Conservation (phyloP, 2,888 invertebrate species). For the Tipula unca region DNA sequence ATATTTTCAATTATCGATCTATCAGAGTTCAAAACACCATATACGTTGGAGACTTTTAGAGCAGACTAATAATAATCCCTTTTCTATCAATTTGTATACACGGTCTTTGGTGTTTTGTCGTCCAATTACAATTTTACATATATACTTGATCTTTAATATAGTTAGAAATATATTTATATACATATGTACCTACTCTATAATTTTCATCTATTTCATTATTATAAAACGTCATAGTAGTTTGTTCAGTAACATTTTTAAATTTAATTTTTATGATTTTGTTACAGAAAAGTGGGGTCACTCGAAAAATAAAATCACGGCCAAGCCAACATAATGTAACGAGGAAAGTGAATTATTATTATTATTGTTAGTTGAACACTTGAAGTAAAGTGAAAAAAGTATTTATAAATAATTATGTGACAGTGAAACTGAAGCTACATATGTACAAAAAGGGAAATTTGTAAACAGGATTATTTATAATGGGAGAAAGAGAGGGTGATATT, state of each 20-base stretch:
- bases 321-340: not conserved
- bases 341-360: not conserved
- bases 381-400: not conserved
- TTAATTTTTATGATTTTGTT: not conserved
- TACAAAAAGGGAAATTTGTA: not conserved
- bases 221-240: not conserved
- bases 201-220: too few species aligned
- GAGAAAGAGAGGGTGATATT: not conserved
- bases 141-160: too few species aligned
- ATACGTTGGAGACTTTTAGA: too few species aligned
- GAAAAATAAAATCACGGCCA: not conserved
- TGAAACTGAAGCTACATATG: not conserved
- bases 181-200: too few species aligned
- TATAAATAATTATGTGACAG: not conserved
- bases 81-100: too few species aligned
- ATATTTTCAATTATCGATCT: too few species aligned
- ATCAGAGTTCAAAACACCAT: too few species aligned
- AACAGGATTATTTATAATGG: not conserved
- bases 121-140: too few species aligned
- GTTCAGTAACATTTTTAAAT: not conserved
- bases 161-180: too few species aligned
- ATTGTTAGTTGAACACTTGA: not conserved
- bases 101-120: too few species aligned
- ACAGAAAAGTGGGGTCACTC: not conserved
- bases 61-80: too few species aligned